Evolutionary conservation across 1,140 invertebrate genomes (phyloP), one percentile per base, ranked within the genome.

Genomic region (Cyclina sinensis): DNA sequence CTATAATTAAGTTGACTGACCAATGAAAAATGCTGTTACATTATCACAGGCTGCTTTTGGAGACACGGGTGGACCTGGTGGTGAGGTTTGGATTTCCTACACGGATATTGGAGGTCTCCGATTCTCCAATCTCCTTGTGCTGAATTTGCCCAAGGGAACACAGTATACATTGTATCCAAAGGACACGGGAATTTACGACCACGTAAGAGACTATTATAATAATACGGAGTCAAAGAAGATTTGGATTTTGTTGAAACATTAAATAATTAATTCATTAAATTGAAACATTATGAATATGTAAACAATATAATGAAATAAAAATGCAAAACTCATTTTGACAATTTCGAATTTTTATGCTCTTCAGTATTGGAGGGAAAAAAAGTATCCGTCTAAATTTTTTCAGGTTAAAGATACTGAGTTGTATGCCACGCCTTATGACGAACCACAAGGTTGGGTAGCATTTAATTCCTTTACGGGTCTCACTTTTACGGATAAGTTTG

Each of bases 1-100:
- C n/a, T n/a, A n/a, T n/a, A 62, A n/a, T 59, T 9, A 21, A 59
- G 5, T 43, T 43, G 43, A 43, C 4, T 43, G 43, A 7, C 43
- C 43, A 43, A 43, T 43, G 43, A 43, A 4, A 43, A 43, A 7
- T 43, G 43, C 14, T 43, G 43, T 7, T 43, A 43, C 39, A 0
- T 30, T 37, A 16, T 57, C 11, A 30, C 48, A 89, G 90, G 59
- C 78, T 14, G 90, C 90, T 30, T 91, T 89, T 43, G 59, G 62
- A 7, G 80, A 68, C 32, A 65, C 27, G 24, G 74, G 30, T 7
- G 90, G 90, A 0, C 88, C 88, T 11, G 83, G 59, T 51, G 90
- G 90, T 9, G 90, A 91, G 43, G 90, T 89, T 0, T 89, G 88
- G 88, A 37, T 88, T 12, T 82, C 90, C 7, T 89, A 87, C 85